Percentiles rank a stretch among this genome's conserved stretches.
Evolutionary conservation across 2,797 vertebrate genomes (phyloP).

Genomic region (Carduelis carduelis): DNA sequence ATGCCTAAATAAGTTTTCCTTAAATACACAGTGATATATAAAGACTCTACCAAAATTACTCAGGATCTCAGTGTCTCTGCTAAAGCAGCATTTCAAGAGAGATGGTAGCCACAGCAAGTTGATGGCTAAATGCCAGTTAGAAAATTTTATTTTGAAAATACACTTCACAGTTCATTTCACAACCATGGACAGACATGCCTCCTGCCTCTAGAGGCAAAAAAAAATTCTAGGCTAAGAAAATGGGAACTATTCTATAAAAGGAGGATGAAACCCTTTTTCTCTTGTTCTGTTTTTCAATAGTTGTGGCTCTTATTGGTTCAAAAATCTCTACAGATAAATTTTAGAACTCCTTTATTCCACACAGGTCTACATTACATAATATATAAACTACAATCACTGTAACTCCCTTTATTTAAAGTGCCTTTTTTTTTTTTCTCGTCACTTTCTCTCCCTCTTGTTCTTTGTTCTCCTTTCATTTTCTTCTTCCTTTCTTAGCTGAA

Average conservation of each 20-base stretch:
- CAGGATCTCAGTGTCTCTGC: neutral
- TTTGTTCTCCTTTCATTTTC: neutral
- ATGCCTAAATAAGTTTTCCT: neutral
- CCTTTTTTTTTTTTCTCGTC: neutral
- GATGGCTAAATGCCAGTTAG: neutral
- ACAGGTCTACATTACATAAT: neutral
- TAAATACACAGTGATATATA: neutral
- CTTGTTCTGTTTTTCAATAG: neutral
- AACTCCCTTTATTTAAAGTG: neutral
- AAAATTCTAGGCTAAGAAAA: neutral
- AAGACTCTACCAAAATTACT: neutral
- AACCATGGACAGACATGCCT: neutral
- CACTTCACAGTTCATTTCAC: neutral
- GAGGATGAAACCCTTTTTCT: accelerated
- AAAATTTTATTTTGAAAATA: neutral
- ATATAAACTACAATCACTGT: neutral
- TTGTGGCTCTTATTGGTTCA: neutral
- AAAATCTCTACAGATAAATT: neutral
- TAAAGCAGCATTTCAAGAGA: neutral
- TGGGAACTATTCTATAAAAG: neutral
- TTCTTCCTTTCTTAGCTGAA: neutral
- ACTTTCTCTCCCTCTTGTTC: neutral
- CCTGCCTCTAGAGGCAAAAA: neutral
- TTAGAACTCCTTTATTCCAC: neutral
- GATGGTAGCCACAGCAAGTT: neutral